phyloP scores from a whole-genome alignment of 1,140 invertebrate genomes.

The Drosophila arawakana region DNA sequence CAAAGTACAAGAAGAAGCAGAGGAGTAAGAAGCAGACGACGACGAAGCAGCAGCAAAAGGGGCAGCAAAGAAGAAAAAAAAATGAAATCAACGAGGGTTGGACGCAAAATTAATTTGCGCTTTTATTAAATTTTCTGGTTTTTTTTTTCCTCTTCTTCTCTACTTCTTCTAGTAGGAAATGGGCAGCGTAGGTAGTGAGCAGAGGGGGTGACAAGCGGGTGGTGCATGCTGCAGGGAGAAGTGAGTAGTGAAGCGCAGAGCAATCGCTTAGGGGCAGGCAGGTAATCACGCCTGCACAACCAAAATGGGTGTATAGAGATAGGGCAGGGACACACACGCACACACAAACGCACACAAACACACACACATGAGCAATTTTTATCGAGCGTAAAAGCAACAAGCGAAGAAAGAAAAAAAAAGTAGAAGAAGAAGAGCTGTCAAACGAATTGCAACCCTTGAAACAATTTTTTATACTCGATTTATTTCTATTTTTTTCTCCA shows the following conservation, averaged over 20 bases:
- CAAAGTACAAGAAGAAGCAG: constrained; percentile 6
- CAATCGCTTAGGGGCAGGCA: constrained; percentile 22
- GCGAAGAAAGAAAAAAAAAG: constrained; percentile 36
- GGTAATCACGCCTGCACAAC: constrained; percentile 63
- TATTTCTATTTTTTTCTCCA: constrained; percentile 49
- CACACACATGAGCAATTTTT: constrained; percentile 68
- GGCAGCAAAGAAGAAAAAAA: constrained; percentile 17
- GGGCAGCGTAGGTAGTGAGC: not conserved
- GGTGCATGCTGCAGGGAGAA: constrained; percentile 2
- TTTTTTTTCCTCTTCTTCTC: constrained; percentile 24
- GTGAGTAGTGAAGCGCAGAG: not conserved
- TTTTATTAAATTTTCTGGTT: constrained; percentile 77
- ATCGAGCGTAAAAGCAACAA: constrained; percentile 74
- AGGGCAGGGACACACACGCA: not conserved
- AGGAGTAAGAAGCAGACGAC: not conserved
- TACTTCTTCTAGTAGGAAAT: constrained; percentile 15
- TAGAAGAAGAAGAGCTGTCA: constrained; percentile 50
- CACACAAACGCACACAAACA: constrained; percentile 20
- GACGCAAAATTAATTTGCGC: constrained; percentile 81
- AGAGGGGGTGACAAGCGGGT: not conserved
- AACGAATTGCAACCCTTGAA: constrained; percentile 76
- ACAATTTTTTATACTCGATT: constrained; percentile 79
- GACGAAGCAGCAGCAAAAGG: constrained; percentile 7
- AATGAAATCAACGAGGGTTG: constrained; percentile 60
- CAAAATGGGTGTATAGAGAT: constrained; percentile 7